phyloP scores from a whole-genome alignment of 2,113 vertebrate genomes.

The Xenus cinereus region DNA sequence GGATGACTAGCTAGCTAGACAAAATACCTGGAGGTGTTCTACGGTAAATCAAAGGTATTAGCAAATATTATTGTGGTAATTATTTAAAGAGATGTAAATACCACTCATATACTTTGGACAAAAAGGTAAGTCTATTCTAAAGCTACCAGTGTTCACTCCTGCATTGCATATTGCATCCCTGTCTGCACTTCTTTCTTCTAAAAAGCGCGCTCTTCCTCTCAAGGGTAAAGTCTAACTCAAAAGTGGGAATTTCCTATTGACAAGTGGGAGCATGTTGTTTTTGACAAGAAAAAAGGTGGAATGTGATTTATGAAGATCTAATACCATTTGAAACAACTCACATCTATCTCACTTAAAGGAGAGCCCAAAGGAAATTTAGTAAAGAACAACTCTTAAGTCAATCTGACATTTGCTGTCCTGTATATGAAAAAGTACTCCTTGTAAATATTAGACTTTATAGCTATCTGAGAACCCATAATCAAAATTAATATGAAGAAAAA shows the following conservation, averaged over 20 bases:
- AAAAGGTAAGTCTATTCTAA: not conserved
- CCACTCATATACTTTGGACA: fast-evolving
- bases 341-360: slow-evolving; percentile 44
- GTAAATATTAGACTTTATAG: not conserved
- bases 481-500: not conserved
- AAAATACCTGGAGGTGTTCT: not conserved
- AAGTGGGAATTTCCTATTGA: not conserved
- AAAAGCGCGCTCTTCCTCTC: not conserved
- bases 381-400: not conserved
- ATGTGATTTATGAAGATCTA: slow-evolving; percentile 44
- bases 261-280: not conserved
- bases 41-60: not conserved
- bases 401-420: slow-evolving; percentile 3
- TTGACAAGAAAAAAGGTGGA: slow-evolving; percentile 5
- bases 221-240: not conserved
- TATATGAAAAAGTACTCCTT: not conserved
- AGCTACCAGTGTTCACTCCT: not conserved
- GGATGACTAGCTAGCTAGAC: not conserved
- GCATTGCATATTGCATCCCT: not conserved
- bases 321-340: not conserved
- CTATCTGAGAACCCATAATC: not conserved
- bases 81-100: not conserved
- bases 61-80: not conserved
- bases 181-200: not conserved
- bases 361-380: slow-evolving; percentile 38